These are phyloP conservation scores for Drosophila fuyamai DNA, from an alignment of 1,140 invertebrate species.

Conservation along the genomic window DNA sequence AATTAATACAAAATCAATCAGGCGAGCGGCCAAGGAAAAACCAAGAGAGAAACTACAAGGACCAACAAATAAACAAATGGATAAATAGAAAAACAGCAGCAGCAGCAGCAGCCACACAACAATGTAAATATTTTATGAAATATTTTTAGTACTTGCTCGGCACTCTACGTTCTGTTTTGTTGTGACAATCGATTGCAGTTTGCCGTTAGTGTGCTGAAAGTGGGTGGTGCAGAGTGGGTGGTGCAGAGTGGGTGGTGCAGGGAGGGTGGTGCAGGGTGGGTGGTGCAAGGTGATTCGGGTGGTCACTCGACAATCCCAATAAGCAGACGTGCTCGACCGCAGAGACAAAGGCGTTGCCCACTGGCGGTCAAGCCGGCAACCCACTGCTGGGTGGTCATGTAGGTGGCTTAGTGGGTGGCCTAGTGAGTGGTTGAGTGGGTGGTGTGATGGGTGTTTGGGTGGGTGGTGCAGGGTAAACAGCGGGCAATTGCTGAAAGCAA, in stretches of 20 bases:
- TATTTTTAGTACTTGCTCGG: slow-evolving; percentile 42
- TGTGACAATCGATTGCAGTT: slow-evolving; percentile 64
- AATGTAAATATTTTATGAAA: slow-evolving; percentile 64
- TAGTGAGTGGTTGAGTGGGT: not conserved
- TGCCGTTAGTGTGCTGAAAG: slow-evolving; percentile 11
- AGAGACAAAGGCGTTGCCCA: slow-evolving; percentile 58
- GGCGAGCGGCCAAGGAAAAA: not conserved
- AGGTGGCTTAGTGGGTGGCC: not conserved
- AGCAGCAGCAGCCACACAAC: slow-evolving; percentile 14
- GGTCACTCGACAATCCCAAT: slow-evolving; percentile 46
- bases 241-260: not conserved
- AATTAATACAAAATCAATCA: slow-evolving; percentile 44
- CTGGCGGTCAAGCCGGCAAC: slow-evolving; percentile 20
- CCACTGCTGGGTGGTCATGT: not conserved
- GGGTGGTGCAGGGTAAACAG: slow-evolving; percentile 47
- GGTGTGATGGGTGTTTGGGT: too few relatives aligned
- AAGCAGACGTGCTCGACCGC: slow-evolving; percentile 47
- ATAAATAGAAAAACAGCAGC: slow-evolving; percentile 34
- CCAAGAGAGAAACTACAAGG: slow-evolving; percentile 1
- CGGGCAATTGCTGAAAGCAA: slow-evolving; percentile 58
- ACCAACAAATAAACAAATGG: slow-evolving; percentile 44
- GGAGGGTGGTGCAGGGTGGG: not conserved
- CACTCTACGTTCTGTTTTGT: slow-evolving; percentile 21
- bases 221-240: slow-evolving; percentile 1
- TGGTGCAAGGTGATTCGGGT: slow-evolving; percentile 12